These are phyloP conservation scores for Rotaria magnacalcarata DNA, from an alignment of 2,888 invertebrate species.

Conservation along the genomic window DNA sequence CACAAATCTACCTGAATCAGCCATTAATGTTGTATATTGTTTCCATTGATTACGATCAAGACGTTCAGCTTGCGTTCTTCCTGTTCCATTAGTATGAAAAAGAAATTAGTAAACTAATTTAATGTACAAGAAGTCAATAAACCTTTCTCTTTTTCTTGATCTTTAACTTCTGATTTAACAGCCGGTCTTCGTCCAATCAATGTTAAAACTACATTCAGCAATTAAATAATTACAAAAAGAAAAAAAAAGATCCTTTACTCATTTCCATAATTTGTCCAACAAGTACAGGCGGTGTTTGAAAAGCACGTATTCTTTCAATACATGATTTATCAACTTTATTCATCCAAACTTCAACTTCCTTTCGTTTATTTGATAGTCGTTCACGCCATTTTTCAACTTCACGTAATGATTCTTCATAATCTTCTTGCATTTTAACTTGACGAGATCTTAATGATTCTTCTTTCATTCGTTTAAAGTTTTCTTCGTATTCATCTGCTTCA, in stretches of 20 bases:
- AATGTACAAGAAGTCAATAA: not conserved
- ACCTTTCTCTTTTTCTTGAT: constrained; percentile 39
- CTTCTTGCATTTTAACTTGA: constrained; percentile 53
- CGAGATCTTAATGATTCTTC: constrained; percentile 57
- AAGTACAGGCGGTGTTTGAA: constrained; percentile 56
- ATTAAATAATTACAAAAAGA: not conserved
- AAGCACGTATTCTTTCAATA: constrained; percentile 55
- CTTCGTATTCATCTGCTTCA: constrained; percentile 59
- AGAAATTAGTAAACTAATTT: too few relatives aligned
- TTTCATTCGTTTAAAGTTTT: constrained; percentile 58
- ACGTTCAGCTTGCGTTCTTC: constrained; percentile 40
- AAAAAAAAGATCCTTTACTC: constrained; percentile 52
- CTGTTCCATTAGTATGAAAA: not conserved
- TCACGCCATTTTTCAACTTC: constrained; percentile 53
- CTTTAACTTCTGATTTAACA: not conserved
- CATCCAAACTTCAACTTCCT: constrained; percentile 54
- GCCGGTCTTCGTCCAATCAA: constrained; percentile 23
- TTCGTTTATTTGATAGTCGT: constrained; percentile 53
- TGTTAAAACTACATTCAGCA: not conserved
- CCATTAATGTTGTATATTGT: constrained; percentile 56
- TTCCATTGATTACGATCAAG: constrained; percentile 57
- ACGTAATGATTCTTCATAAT: constrained; percentile 51
- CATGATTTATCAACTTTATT: constrained; percentile 55
- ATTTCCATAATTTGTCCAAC: constrained; percentile 59
- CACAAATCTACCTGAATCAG: constrained; percentile 57